Conservation (phyloP, 2,797 vertebrate species). For the Gambelia wislizenii region DNA sequence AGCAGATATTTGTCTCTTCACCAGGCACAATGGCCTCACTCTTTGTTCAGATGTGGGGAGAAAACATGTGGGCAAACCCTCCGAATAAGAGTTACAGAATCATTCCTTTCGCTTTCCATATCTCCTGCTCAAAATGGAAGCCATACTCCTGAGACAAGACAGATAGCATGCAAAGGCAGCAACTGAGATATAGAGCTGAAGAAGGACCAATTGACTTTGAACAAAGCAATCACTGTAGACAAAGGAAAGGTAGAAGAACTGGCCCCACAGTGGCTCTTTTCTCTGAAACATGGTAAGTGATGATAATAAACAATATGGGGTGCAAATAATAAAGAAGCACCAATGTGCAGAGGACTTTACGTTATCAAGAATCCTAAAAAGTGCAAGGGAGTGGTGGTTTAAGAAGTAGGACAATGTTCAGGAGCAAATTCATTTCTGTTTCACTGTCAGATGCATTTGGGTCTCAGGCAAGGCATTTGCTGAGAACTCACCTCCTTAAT, state of each 20-base stretch:
- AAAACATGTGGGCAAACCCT: not conserved
- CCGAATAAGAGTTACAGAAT: not conserved
- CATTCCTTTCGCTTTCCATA: not conserved
- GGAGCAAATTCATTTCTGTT: not conserved
- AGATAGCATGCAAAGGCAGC: not conserved
- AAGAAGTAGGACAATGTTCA: not conserved
- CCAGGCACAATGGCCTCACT: not conserved
- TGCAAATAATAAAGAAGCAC: not conserved
- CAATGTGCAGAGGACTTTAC: no score
- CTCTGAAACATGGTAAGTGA: not conserved
- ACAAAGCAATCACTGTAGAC: not conserved
- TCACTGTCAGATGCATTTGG: not conserved
- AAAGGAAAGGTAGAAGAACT: not conserved
- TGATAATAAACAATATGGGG: not conserved
- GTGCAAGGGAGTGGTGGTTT: not conserved
- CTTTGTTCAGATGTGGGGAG: not conserved
- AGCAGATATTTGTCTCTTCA: not conserved
- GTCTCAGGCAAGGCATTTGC: not conserved
- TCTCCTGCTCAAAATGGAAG: not conserved
- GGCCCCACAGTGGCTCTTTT: not conserved
- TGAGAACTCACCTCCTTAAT: not conserved
- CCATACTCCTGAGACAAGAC: not conserved
- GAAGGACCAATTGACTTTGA: constrained; percentile 4
- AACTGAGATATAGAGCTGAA: not conserved
- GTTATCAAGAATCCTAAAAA: not conserved